These are phyloP conservation scores for Tretioscincus oriximinensis DNA, from an alignment of 2,113 vertebrate species.

Conservation along the genomic window DNA sequence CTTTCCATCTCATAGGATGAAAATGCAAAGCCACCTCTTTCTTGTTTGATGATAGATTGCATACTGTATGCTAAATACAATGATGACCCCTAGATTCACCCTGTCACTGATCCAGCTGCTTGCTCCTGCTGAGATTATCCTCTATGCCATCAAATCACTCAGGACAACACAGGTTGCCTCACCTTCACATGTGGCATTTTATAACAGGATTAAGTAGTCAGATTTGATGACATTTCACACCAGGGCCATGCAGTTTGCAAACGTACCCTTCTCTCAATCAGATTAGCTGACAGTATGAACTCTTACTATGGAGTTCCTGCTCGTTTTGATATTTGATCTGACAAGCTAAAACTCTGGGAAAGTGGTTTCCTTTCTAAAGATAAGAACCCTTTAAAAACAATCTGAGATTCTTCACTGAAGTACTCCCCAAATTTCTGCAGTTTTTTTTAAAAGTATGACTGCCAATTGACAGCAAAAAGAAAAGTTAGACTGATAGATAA, in stretches of 20 bases:
- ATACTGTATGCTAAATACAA: rapidly evolving
- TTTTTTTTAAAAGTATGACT: constrained; percentile 32
- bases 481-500: background rate
- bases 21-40: constrained; percentile 8
- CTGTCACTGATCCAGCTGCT: constrained; percentile 55
- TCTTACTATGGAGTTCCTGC: constrained; percentile 1
- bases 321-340: constrained; percentile 56
- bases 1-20: constrained; percentile 1
- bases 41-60: background rate
- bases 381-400: constrained; percentile 39
- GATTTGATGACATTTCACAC: constrained; percentile 57
- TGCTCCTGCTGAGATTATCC: constrained; percentile 54
- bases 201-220: constrained; percentile 53
- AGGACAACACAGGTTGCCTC: constrained; percentile 49
- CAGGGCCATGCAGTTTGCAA: constrained; percentile 55
- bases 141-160: constrained; percentile 48
- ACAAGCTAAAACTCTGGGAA: constrained; percentile 50
- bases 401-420: background rate
- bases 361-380: constrained; percentile 42
- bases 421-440: background rate
- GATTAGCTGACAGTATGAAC: constrained; percentile 50
- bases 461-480: background rate
- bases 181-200: constrained; percentile 34
- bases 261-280: constrained; percentile 58
- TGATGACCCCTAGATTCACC: constrained; percentile 34